Conservation (phyloP, 2,888 invertebrate genomes). For the Nephrotoma guestfalica region DNA sequence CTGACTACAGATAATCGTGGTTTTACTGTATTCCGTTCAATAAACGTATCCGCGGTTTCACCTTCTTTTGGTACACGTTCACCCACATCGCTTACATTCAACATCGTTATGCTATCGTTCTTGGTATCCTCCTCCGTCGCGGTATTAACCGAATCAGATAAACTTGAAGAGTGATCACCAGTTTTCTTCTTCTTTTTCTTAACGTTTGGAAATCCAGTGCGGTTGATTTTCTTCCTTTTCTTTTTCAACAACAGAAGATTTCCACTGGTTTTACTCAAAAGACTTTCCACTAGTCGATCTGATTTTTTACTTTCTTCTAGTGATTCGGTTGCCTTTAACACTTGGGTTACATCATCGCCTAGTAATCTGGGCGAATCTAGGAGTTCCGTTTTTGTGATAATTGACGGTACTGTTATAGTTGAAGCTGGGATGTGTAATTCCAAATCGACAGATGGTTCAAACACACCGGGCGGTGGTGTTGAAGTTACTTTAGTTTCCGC, state of each 20-base stretch:
- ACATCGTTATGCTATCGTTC: background rate
- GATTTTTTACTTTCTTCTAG: slow-evolving; percentile 16
- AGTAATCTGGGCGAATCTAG: slow-evolving; percentile 29
- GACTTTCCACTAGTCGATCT: slow-evolving; percentile 25
- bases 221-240: slow-evolving; percentile 62
- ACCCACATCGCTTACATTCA: slow-evolving; percentile 24
- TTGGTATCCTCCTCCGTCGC: slow-evolving; percentile 8
- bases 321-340: slow-evolving; percentile 6
- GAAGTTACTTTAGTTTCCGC: slow-evolving; percentile 7
- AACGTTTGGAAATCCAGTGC: slow-evolving; percentile 76
- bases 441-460: slow-evolving; percentile 51
- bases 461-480: slow-evolving; percentile 47
- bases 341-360: slow-evolving; percentile 10
- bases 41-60: slow-evolving; percentile 49
- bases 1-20: slow-evolving; percentile 45
- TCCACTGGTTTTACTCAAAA: slow-evolving; percentile 27
- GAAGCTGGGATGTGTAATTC: slow-evolving; percentile 49
- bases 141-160: slow-evolving; percentile 3
- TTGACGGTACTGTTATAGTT: slow-evolving; percentile 36
- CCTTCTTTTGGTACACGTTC: slow-evolving; percentile 56
- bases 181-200: slow-evolving; percentile 64
- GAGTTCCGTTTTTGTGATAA: slow-evolving; percentile 33
- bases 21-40: slow-evolving; percentile 41
- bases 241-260: slow-evolving; percentile 32
- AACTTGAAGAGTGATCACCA: slow-evolving; percentile 11